Evolutionary conservation across 2,888 invertebrate genomes (phyloP).

Genomic region (Corbicula japonica): DNA sequence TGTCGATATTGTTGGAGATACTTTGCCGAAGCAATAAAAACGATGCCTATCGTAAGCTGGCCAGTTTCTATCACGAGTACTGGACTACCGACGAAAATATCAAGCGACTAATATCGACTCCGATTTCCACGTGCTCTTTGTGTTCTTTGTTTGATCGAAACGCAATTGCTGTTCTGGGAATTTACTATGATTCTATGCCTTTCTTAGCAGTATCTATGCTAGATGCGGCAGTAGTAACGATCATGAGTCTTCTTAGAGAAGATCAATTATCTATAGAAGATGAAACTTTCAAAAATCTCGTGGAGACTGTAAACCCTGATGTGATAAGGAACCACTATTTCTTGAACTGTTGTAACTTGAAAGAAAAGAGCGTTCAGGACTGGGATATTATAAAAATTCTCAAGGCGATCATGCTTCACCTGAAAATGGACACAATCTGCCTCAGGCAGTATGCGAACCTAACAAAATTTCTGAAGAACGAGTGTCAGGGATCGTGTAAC

Average conservation of each 20-base stretch:
- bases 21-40: constrained; percentile 6
- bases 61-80: constrained; percentile 16
- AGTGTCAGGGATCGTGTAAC: constrained; percentile 25
- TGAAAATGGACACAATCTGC: constrained; percentile 13
- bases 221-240: constrained; percentile 30
- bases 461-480: constrained; percentile 38
- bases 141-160: constrained; percentile 23
- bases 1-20: constrained; percentile 16
- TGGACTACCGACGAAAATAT: constrained; percentile 18
- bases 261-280: constrained; percentile 3
- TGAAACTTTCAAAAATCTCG: neutral
- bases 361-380: constrained; percentile 24
- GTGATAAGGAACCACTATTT: constrained; percentile 39
- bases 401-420: constrained; percentile 15
- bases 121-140: constrained; percentile 24
- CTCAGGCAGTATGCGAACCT: constrained; percentile 18
- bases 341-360: constrained; percentile 12
- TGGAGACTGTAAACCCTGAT: constrained; percentile 23
- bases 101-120: constrained; percentile 1
- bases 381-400: constrained; percentile 29
- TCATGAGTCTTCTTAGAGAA: constrained; percentile 21
- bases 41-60: constrained; percentile 8
- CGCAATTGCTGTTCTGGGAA: constrained; percentile 19
- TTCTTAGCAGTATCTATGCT: constrained; percentile 11
- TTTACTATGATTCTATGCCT: constrained; percentile 30